These are phyloP conservation scores for Protaetia brevitarsis DNA, from an alignment of 1,140 invertebrate genomes.

Conservation along the genomic window DNA sequence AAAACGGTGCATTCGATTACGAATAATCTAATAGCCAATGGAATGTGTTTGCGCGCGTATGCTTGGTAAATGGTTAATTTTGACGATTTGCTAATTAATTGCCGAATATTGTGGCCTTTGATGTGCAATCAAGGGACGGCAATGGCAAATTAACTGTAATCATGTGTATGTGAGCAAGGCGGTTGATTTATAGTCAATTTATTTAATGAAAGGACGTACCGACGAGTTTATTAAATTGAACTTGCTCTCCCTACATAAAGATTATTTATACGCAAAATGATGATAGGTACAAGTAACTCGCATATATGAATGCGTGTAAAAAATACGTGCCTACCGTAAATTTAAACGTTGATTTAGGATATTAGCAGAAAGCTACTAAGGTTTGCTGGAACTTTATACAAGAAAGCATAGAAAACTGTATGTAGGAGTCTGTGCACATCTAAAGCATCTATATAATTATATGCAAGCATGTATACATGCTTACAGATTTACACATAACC, in stretches of 20 bases:
- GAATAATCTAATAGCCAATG: background rate
- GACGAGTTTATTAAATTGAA: constrained; percentile 15
- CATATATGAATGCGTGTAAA: no score
- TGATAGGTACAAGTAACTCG: no score
- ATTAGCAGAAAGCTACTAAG: no score
- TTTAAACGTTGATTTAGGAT: no score
- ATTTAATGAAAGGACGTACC: constrained; percentile 1
- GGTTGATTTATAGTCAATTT: constrained; percentile 14
- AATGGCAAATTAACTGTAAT: constrained; percentile 10
- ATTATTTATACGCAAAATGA: background rate
- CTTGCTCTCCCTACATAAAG: background rate
- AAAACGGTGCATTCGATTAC: background rate
- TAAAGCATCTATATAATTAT: no score
- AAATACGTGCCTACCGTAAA: no score
- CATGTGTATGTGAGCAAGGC: constrained; percentile 2
- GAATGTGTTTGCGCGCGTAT: background rate
- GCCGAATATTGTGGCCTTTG: constrained; percentile 5
- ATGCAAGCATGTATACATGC: no score
- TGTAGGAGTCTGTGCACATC: no score
- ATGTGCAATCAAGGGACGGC: background rate
- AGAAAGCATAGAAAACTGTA: no score
- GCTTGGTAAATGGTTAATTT: background rate
- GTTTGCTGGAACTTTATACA: no score
- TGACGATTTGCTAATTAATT: constrained; percentile 12
- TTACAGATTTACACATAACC: no score